Base-by-base conservation (phyloP, 2,797 vertebrate genomes). In the Acanthurus leucopareius region DNA sequence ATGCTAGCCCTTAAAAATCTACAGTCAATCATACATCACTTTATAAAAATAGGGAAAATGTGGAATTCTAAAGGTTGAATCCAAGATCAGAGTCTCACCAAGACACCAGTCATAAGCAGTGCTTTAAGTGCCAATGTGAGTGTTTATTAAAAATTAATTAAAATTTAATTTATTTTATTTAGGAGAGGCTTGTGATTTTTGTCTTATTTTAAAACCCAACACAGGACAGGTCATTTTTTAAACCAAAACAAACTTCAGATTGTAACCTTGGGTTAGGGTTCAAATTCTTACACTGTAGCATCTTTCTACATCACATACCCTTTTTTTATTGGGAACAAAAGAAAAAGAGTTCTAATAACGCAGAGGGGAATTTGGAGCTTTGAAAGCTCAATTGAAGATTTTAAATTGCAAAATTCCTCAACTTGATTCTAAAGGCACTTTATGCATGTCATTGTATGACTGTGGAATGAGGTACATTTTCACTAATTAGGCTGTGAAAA, bases 401-500 rank as follows among this genome's bases (percentile, higher is more conserved):
- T 16, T 25, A 53, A 3, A 45, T 54, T 20, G 44, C 49, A 10
- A 2, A 65, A 67, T 17, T 32, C 22, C 35, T 19, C 8, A 15
- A 10, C 49, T 54, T 35, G 2, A 51, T 42, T 17, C 7, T 76
- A 17, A 52, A 15, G 10, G 11, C 22, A 14, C 5, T 65, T 77
- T 5, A 69, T 66, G 51, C 52, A n/a, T 35, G 47, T 75, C 63
- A 52, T 52, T 62, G 7, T 42, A 66, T 35, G 44, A 45, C 10
- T 67, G 47, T 66, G 66, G n/a, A 73, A 54, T 62, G 48, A 63
- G 32, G 20, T 69, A 42, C 2, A 53, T 65, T 81, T 64, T 56
- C 60, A 61, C 84, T 85, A 87, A 84, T 85, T 62, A 68, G 22
- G 15, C 68, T 35, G 69, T 81, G 25, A 69, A 80, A 80, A 82